Conservation (phyloP, 2,797 vertebrate genomes). For the Fistularia commersonii region DNA sequence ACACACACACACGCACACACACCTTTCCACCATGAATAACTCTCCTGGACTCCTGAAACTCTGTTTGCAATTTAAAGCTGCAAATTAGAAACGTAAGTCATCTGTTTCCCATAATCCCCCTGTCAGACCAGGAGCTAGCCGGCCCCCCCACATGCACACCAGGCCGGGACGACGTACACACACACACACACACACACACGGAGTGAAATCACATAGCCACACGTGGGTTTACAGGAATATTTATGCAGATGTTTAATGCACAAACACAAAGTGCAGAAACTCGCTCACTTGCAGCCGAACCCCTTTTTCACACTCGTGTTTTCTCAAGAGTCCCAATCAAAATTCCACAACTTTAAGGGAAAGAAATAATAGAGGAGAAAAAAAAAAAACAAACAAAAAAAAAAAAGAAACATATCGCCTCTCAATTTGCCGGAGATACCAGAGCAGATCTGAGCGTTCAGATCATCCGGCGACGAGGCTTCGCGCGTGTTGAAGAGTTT, state of each 20-base stretch:
- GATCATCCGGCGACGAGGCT: too few species aligned
- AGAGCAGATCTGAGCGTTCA: too few species aligned
- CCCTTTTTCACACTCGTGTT: conserved; percentile 13
- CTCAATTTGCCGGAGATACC: too few species aligned
- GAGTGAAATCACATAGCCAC: neutral
- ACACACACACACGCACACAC: conserved; percentile 22
- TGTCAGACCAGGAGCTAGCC: conserved; percentile 86
- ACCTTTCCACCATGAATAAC: conserved; percentile 86
- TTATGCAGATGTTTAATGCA: conserved; percentile 3
- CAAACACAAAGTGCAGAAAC: neutral
- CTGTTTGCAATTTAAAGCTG: conserved; percentile 99
- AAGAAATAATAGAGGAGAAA: too few species aligned
- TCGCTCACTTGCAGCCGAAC: neutral
- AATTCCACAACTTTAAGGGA: too few species aligned
- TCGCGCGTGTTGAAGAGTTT: too few species aligned
- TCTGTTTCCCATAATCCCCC: conserved; percentile 98
- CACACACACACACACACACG: conserved; percentile 1
- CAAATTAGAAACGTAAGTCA: conserved; percentile 99
- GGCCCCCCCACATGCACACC: conserved; percentile 29
- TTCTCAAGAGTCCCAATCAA: too few species aligned
- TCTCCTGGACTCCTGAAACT: conserved; percentile 93
- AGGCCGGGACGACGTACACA: conserved; percentile 4
- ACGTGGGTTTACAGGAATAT: neutral
- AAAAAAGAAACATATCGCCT: too few species aligned
- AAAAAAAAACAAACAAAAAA: too few species aligned